These are phyloP conservation scores for Sycophila sp. DNA, from an alignment of 1,140 invertebrate species.

Conservation along the genomic window DNA sequence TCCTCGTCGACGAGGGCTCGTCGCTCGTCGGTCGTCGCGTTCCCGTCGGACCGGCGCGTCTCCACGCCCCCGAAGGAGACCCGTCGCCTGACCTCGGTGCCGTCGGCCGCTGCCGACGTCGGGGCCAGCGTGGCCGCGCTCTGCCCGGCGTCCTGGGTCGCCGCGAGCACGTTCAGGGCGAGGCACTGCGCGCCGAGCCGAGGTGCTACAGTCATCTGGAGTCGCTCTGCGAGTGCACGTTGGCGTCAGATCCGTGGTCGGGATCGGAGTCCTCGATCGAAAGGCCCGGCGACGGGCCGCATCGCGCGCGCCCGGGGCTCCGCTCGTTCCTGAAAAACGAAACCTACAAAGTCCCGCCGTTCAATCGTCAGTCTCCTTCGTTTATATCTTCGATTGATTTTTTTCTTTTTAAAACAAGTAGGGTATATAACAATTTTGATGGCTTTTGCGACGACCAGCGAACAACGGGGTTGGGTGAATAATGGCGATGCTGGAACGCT, in stretches of 20 bases:
- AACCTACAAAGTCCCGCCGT: constrained; percentile 32
- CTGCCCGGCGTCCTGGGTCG: too few species aligned
- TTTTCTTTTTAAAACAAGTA: not conserved
- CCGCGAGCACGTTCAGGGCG: not conserved
- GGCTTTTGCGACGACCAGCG: not conserved
- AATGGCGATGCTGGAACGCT: not conserved
- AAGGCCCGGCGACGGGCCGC: constrained; percentile 52
- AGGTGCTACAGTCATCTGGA: constrained; percentile 61
- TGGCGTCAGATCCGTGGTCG: constrained; percentile 54
- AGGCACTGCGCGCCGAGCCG: constrained; percentile 45
- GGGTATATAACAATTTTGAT: not conserved
- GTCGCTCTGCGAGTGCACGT: constrained; percentile 58
- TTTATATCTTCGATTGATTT: not conserved
- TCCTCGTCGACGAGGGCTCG: not conserved
- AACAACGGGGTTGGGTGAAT: not conserved
- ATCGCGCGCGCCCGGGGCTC: constrained; percentile 55
- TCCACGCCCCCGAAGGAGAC: constrained; percentile 19
- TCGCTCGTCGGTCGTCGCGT: not conserved
- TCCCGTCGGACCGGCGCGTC: not conserved
- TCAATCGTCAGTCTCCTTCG: not conserved
- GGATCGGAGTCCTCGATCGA: constrained; percentile 63
- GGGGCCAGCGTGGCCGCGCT: too few species aligned
- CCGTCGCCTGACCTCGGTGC: not conserved
- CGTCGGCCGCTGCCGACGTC: not conserved
- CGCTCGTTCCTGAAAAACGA: constrained; percentile 56